phyloP scores from a whole-genome alignment of 2,888 invertebrate genomes.

The Diloba caeruleocephala region DNA sequence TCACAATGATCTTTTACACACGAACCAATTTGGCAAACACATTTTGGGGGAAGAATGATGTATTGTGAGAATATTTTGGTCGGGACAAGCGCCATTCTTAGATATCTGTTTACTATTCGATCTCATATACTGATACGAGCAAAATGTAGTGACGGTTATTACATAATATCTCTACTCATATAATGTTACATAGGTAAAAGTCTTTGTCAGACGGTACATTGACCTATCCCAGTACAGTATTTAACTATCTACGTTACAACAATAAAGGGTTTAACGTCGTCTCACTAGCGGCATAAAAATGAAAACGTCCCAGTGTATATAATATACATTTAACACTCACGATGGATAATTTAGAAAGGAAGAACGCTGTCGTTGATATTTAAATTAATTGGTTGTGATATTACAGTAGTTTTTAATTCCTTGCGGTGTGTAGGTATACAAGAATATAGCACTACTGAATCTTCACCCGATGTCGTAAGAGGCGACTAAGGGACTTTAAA shows the following conservation, averaged over 20 bases:
- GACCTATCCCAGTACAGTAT: constrained; percentile 19
- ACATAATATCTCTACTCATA: constrained; percentile 1
- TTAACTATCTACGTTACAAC: constrained; percentile 15
- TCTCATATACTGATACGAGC: constrained; percentile 33
- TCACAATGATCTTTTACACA: constrained; percentile 65
- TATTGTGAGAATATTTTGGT: constrained; percentile 53
- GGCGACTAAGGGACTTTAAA: no score
- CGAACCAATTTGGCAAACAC: constrained; percentile 64
- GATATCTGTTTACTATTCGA: constrained; percentile 44
- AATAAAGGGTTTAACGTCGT: constrained; percentile 22
- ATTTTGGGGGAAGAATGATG: constrained; percentile 52
- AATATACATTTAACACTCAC: no score
- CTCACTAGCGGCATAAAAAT: constrained; percentile 9
- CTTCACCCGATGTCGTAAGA: no score
- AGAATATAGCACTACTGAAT: no score
- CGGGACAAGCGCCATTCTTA: constrained; percentile 42
- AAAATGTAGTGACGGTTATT: constrained; percentile 30
- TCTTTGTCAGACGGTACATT: constrained; percentile 22
- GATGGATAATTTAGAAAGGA: no score
- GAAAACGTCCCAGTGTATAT: constrained; percentile 11
- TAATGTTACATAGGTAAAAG: constrained; percentile 13
- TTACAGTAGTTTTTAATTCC: no score
- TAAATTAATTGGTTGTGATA: constrained; percentile 30
- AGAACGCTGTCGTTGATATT: constrained; percentile 20
- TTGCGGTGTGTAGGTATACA: no score